Conservation (phyloP, 2,888 invertebrate genomes). For the Nineta flava region DNA sequence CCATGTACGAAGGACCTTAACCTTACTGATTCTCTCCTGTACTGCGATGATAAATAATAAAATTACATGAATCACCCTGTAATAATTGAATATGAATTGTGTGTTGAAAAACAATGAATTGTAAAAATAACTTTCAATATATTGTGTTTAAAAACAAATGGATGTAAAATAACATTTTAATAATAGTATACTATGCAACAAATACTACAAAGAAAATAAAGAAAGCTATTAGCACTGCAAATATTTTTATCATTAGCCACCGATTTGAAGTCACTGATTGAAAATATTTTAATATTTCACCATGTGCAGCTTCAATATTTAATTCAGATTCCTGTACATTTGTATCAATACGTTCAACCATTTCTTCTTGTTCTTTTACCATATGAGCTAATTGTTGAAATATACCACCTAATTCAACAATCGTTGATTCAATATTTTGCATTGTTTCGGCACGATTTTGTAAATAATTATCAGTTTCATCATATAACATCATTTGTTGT, state of each 20-base stretch:
- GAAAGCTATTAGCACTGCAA: constrained; percentile 95
- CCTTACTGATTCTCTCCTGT: no score
- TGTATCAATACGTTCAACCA: constrained; percentile 92
- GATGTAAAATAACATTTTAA: neutral
- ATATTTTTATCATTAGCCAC: constrained; percentile 98
- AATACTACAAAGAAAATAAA: constrained; percentile 98
- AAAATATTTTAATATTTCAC: constrained; percentile 95
- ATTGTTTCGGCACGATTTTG: constrained; percentile 92
- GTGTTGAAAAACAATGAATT: no score
- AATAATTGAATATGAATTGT: no score
- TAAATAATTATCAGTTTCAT: constrained; percentile 79
- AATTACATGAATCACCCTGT: no score
- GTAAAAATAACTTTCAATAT: no score
- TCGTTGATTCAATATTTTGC: constrained; percentile 98
- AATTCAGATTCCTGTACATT: constrained; percentile 91
- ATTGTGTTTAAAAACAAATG: no score
- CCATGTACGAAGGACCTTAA: no score
- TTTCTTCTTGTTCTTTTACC: constrained; percentile 98
- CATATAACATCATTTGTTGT: constrained; percentile 60
- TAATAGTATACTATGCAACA: constrained; percentile 48
- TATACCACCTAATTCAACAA: constrained; percentile 96
- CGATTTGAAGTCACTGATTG: constrained; percentile 92
- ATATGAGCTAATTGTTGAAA: constrained; percentile 91
- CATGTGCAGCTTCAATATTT: constrained; percentile 95
- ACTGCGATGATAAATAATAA: no score